phyloP scores from a whole-genome alignment of 2,888 invertebrate species.

The Steinernema carpocapsae region DNA sequence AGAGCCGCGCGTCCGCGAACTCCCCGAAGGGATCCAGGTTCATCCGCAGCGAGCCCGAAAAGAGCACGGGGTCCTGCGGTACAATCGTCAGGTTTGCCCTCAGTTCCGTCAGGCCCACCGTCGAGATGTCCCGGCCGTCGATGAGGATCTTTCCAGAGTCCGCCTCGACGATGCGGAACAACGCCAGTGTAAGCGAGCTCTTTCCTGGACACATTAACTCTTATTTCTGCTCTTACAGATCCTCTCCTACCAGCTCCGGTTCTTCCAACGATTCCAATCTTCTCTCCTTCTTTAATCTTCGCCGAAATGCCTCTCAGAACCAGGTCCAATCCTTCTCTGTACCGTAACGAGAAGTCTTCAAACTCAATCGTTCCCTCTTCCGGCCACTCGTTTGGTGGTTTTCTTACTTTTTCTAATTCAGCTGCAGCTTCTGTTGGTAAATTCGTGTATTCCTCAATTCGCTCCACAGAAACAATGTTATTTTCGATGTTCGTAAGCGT shows the following conservation, averaged over 20 bases:
- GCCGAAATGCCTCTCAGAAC: conserved; percentile 83
- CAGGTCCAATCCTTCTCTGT: conserved; percentile 74
- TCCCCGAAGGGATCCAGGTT: conserved; percentile 88
- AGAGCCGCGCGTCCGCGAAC: conserved; percentile 81
- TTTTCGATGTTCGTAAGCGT: conserved; percentile 79
- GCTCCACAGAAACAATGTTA: conserved; percentile 69
- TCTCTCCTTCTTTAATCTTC: conserved; percentile 76
- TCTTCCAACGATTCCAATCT: conserved; percentile 74
- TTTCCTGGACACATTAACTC: no score
- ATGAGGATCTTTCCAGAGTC: conserved; percentile 81
- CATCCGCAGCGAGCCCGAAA: conserved; percentile 86
- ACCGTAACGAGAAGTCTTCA: conserved; percentile 43
- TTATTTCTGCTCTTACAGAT: no score
- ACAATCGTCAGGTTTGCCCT: conserved; percentile 74
- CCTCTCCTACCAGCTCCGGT: no score
- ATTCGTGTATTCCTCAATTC: conserved; percentile 68
- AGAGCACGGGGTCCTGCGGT: conserved; percentile 85
- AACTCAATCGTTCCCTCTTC: conserved; percentile 11
- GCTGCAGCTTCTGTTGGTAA: conserved; percentile 71
- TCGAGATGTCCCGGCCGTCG: conserved; percentile 81
- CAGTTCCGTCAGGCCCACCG: conserved; percentile 82
- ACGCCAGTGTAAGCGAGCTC: conserved; percentile 85
- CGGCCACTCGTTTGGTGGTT: conserved; percentile 37
- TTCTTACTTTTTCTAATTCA: conserved; percentile 67
- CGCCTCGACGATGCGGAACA: conserved; percentile 84